Evolutionary conservation across 2,797 vertebrate genomes (phyloP).

Genomic region (Hybognathus amarus): DNA sequence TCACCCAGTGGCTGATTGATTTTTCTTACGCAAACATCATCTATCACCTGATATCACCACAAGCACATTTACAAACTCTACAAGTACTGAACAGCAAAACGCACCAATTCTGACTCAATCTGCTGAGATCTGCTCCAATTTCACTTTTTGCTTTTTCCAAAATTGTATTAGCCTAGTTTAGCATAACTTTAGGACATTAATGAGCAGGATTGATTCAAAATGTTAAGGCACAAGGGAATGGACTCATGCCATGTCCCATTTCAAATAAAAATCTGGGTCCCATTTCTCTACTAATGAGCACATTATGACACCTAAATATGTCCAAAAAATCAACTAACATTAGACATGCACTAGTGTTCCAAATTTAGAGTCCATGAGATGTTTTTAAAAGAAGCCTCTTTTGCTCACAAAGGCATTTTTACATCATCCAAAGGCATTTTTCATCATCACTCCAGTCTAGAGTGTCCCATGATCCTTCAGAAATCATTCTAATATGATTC

Average conservation of each 20-base stretch:
- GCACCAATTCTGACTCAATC: conserved; percentile 5
- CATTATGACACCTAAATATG: not conserved
- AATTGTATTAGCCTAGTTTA: conserved; percentile 41
- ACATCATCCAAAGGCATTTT: not conserved
- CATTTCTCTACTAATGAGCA: not conserved
- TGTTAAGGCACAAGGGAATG: conserved; percentile 22
- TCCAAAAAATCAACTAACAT: not conserved
- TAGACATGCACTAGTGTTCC: not conserved
- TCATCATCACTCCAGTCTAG: not conserved
- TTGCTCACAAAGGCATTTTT: not conserved
- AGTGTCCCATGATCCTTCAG: not conserved
- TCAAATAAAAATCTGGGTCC: conserved; percentile 14
- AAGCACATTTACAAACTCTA: conserved; percentile 13
- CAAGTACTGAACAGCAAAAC: not conserved
- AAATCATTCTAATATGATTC: not conserved
- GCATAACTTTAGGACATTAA: conserved; percentile 32
- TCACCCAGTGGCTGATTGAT: conserved; percentile 20
- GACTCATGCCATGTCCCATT: conserved; percentile 7
- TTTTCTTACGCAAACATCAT: conserved; percentile 2
- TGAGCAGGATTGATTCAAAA: conserved; percentile 27
- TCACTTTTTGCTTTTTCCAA: conserved; percentile 9
- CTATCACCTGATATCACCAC: not conserved
- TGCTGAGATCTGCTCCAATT: conserved; percentile 42
- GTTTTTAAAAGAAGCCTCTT: not conserved
- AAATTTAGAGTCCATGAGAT: not conserved